These are phyloP conservation scores for Meloe dianella DNA, from an alignment of 2,888 invertebrate species.

Conservation along the genomic window DNA sequence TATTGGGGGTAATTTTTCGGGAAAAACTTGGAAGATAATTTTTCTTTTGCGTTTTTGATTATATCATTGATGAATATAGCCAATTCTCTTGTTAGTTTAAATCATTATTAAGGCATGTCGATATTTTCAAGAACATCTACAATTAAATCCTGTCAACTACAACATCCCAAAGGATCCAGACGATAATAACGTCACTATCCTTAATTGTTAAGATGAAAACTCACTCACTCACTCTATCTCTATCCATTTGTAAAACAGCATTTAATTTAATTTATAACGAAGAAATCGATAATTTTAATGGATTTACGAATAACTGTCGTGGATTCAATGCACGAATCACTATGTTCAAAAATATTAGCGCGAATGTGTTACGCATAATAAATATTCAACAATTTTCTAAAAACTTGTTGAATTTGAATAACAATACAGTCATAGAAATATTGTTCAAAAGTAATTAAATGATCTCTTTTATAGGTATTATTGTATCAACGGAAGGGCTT, in stretches of 20 bases:
- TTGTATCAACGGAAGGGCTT: neutral
- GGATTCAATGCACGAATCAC: neutral
- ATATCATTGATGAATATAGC: neutral
- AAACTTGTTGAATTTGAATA: neutral
- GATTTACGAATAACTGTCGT: neutral
- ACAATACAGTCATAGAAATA: neutral
- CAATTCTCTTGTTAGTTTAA: neutral
- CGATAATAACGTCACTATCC: neutral
- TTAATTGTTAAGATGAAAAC: neutral
- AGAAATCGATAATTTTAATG: neutral
- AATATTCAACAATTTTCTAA: neutral
- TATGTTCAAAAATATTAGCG: neutral
- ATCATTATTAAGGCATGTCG: neutral
- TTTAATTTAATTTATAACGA: neutral
- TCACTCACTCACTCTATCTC: no score
- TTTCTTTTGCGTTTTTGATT: neutral
- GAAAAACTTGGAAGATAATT: neutral
- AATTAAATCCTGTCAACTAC: neutral
- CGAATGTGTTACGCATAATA: neutral
- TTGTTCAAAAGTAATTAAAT: no score
- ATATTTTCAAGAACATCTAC: neutral
- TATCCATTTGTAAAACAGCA: neutral
- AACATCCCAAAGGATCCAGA: neutral
- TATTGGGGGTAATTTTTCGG: neutral
- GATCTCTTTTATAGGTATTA: neutral